These are phyloP conservation scores for Tragelaphus eurycerus DNA, from an alignment of 2,797 vertebrate genomes.

Conservation along the genomic window DNA sequence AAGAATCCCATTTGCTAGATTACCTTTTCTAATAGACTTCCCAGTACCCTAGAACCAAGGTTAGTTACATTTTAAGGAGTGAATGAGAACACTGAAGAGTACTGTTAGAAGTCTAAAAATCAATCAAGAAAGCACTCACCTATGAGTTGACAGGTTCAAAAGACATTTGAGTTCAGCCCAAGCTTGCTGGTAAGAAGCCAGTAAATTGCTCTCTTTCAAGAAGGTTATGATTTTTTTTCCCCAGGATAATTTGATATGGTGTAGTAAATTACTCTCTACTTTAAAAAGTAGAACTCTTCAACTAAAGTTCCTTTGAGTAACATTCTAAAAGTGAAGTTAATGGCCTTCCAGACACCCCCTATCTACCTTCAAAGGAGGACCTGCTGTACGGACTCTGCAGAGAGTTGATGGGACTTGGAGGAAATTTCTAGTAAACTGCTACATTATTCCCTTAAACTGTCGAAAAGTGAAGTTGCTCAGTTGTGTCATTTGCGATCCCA, in stretches of 20 bases:
- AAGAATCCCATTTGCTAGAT: conserved; percentile 25
- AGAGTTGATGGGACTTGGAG: neutral
- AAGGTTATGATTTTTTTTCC: neutral
- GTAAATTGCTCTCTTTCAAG: neutral
- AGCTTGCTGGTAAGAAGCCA: neutral
- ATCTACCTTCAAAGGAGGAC: neutral
- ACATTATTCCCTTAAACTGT: neutral
- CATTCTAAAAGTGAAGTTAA: neutral
- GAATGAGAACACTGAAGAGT: neutral
- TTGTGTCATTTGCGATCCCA: neutral
- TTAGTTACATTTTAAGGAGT: neutral
- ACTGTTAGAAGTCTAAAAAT: conserved; percentile 24
- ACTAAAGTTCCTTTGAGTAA: neutral
- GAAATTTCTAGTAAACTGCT: neutral
- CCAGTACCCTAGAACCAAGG: neutral
- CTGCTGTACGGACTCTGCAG: neutral
- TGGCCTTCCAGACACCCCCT: neutral
- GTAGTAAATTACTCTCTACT: conserved; percentile 36
- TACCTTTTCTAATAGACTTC: neutral
- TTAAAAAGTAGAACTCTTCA: neutral
- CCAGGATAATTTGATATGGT: neutral
- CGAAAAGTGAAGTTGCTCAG: neutral
- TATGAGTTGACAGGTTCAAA: neutral
- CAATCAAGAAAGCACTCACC: conserved; percentile 37
- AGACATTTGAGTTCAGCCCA: neutral